phyloP scores from a whole-genome alignment of 2,113 vertebrate genomes.

The Sialia sialis region DNA sequence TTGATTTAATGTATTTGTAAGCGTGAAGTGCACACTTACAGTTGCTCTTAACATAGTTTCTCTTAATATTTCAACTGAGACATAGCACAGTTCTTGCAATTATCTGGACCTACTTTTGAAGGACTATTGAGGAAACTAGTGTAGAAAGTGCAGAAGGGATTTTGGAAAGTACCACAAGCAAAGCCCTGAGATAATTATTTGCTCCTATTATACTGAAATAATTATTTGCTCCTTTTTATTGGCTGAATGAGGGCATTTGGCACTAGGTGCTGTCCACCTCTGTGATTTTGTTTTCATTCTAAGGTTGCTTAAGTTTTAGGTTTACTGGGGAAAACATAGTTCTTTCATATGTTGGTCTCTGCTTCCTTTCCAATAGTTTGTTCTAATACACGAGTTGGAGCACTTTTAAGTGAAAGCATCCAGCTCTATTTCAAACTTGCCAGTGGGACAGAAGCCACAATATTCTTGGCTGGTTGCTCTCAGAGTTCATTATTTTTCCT shows the following conservation, averaged over 20 bases:
- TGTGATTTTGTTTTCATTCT: not conserved
- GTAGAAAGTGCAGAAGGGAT: not conserved
- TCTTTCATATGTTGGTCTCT: not conserved
- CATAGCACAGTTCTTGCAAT: not conserved
- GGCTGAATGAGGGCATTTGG: not conserved
- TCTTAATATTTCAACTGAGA: not conserved
- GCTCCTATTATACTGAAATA: not conserved
- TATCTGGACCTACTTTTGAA: not conserved
- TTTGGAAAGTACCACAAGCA: not conserved
- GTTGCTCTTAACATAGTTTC: not conserved
- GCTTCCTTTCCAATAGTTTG: not conserved
- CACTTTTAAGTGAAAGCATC: not conserved
- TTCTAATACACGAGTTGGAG: not conserved
- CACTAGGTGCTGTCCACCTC: not conserved
- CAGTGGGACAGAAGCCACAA: not conserved
- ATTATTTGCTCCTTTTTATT: not conserved
- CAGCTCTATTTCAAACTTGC: not conserved
- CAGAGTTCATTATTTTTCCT: not conserved
- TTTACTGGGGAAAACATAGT: not conserved
- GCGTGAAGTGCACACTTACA: not conserved
- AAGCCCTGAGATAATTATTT: not conserved
- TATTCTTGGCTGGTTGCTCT: not conserved
- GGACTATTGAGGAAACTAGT: not conserved
- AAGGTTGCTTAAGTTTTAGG: not conserved
- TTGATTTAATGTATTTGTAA: not conserved